These are phyloP conservation scores for Drosophila setifemur DNA, from an alignment of 1,140 invertebrate species.

Conservation along the genomic window DNA sequence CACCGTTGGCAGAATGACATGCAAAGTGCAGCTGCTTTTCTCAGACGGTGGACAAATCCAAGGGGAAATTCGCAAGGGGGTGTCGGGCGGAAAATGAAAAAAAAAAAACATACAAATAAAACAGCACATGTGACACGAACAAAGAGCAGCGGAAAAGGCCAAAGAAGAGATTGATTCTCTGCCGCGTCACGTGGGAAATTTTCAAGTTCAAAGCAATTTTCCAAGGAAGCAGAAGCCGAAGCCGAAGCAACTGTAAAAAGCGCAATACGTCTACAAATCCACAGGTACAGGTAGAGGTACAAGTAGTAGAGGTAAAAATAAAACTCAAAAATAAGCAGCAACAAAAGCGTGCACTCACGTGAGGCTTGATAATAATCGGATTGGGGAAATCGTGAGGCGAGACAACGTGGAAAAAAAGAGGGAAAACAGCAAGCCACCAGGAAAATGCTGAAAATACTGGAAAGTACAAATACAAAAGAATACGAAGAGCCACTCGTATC, in stretches of 20 bases:
- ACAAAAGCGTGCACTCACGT: conserved; percentile 76
- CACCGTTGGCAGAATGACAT: conserved; percentile 66
- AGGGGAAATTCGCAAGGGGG: conserved; percentile 8
- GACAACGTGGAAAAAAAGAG: conserved; percentile 11
- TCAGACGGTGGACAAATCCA: conserved; percentile 2
- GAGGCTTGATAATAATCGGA: conserved; percentile 76
- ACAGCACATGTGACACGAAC: conserved; percentile 62
- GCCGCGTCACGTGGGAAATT: conserved; percentile 76
- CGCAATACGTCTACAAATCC: conserved; percentile 7
- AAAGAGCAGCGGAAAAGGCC: conserved; percentile 11
- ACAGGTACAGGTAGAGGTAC: conserved; percentile 5
- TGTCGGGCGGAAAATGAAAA: background rate
- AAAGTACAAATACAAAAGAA: conserved; percentile 22
- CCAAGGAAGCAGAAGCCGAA: conserved; percentile 51
- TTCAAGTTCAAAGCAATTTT: conserved; percentile 79
- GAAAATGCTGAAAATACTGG: conserved; percentile 29
- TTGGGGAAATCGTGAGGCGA: conserved; percentile 66
- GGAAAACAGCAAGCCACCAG: conserved; percentile 33
- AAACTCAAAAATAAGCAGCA: conserved; percentile 25
- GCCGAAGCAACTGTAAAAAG: conserved; percentile 59
- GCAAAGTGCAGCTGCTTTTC: conserved; percentile 55
- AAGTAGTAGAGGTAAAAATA: conserved; percentile 12
- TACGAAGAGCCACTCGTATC: conserved; percentile 25
- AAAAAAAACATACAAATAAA: conserved; percentile 37
- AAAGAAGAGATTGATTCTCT: conserved; percentile 32